A percentile compares a stretch with the other conserved stretches of the same genome.
Conservation (phyloP, 1,140 invertebrate species). For the Achatina immaculata region DNA sequence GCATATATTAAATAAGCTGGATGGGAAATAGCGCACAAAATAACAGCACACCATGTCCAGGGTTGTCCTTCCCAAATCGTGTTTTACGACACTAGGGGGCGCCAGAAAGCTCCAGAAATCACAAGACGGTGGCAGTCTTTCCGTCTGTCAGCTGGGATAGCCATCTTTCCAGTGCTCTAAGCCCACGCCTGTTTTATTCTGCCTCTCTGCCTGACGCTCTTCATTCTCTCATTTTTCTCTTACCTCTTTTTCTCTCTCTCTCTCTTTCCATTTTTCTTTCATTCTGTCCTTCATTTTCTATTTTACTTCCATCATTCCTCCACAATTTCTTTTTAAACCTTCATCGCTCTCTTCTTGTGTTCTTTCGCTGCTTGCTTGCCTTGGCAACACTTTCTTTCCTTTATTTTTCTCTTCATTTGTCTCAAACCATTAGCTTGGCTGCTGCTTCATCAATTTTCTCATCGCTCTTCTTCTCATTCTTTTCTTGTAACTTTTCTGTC, state of each 20-base stretch:
- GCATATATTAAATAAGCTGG: neutral
- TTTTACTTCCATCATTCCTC: neutral
- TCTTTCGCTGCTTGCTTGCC: neutral
- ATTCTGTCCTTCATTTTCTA: neutral
- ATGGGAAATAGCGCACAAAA: neutral
- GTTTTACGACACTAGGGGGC: conserved; percentile 20
- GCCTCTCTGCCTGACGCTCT: no score
- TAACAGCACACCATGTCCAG: neutral
- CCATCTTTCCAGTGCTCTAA: no score
- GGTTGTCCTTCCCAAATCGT: conserved; percentile 19
- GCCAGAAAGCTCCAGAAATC: conserved; percentile 1
- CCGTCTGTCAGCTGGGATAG: neutral
- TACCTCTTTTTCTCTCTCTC: neutral
- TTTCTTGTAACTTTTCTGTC: no score
- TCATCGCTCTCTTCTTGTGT: neutral
- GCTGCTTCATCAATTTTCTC: neutral
- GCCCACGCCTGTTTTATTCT: neutral
- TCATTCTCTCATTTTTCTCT: neutral
- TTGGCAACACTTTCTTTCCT: neutral
- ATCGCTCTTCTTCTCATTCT: no score
- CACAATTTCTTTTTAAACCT: neutral
- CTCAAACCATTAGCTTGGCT: neutral
- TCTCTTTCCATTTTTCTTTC: neutral
- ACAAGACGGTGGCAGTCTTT: neutral
- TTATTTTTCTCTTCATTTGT: neutral